phyloP scores from a whole-genome alignment of 2,888 invertebrate genomes.

The Polyommatus icarus region DNA sequence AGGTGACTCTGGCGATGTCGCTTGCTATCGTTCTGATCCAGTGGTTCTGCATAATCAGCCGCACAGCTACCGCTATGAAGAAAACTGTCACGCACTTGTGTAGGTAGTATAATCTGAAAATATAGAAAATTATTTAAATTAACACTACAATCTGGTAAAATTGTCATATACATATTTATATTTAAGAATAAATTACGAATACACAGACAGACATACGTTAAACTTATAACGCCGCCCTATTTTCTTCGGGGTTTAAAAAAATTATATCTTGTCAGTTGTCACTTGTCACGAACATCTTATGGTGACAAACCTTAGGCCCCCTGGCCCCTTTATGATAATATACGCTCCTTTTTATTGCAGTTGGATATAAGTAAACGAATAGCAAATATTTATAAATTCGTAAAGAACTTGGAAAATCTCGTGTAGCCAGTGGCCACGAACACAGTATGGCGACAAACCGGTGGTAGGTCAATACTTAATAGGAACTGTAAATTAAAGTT shows the following conservation, averaged over 20 bases:
- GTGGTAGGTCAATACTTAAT: not conserved
- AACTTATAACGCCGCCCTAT: too few species aligned
- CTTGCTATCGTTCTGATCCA: constrained; percentile 51
- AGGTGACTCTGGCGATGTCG: constrained; percentile 36
- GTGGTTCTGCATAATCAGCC: constrained; percentile 55
- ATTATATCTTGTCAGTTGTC: too few species aligned
- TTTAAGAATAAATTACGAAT: too few species aligned
- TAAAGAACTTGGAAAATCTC: not conserved
- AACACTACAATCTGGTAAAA: not conserved
- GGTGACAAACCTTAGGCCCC: too few species aligned
- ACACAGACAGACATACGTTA: too few species aligned
- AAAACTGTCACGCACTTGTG: constrained; percentile 57
- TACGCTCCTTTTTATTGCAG: too few species aligned
- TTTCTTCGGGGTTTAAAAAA: too few species aligned
- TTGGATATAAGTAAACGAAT: too few species aligned
- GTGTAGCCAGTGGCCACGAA: not conserved
- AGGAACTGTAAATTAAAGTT: too few species aligned
- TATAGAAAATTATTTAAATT: constrained; percentile 30
- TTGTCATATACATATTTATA: not conserved
- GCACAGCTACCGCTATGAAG: constrained; percentile 50
- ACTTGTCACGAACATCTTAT: too few species aligned
- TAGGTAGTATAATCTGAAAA: constrained; percentile 61
- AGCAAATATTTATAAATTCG: too few species aligned
- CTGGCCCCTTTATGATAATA: too few species aligned
- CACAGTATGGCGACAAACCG: not conserved